Evolutionary conservation across 2,797 vertebrate genomes (phyloP).

Genomic region (Cryptoprocta ferox): DNA sequence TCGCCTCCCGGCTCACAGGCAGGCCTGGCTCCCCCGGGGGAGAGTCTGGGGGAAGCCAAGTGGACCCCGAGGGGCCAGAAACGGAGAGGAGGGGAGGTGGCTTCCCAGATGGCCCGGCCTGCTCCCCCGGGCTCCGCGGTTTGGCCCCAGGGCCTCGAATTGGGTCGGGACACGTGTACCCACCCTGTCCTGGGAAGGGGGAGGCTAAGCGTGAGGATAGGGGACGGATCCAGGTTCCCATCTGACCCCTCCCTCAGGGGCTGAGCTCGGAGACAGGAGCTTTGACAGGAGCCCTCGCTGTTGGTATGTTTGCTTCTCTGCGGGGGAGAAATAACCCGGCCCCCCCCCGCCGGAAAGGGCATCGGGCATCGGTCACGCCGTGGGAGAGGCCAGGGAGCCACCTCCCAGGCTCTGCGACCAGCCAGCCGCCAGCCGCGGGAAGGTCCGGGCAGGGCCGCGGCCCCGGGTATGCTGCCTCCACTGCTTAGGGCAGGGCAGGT

Average conservation of each 20-base stretch:
- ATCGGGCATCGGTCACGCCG: neutral
- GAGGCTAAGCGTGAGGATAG: neutral
- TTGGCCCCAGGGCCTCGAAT: neutral
- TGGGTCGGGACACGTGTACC: rapidly evolving
- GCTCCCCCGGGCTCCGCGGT: rapidly evolving
- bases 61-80: neutral
- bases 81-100: neutral
- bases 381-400: rapidly evolving
- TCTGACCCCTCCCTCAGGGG: neutral
- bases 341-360: no score
- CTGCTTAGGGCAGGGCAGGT: rapidly evolving
- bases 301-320: neutral
- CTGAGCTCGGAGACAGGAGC: neutral
- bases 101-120: neutral
- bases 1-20: neutral
- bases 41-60: neutral
- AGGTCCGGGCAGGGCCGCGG: neutral
- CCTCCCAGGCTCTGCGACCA: rapidly evolving
- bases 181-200: neutral
- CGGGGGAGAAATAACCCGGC: rapidly evolving
- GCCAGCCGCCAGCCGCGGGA: rapidly evolving
- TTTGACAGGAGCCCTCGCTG: rapidly evolving
- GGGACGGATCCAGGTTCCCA: rapidly evolving
- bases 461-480: rapidly evolving
- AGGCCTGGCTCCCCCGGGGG: neutral